A percentile compares a stretch with the other conserved stretches of the same genome.
phyloP scores from a whole-genome alignment of 2,113 vertebrate species.

The Pica pica region DNA sequence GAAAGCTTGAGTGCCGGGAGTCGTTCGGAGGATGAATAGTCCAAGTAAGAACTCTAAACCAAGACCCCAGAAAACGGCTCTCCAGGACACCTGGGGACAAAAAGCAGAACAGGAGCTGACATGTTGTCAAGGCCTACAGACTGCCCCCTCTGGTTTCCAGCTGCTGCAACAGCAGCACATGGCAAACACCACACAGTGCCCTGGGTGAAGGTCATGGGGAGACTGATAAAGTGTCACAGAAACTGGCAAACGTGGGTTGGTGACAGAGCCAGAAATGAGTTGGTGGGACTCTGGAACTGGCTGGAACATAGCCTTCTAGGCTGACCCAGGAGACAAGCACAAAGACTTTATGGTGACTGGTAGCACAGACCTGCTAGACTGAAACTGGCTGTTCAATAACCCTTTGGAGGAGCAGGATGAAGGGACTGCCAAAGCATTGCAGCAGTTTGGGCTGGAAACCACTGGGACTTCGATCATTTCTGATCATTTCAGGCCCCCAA shows the following conservation, averaged over 20 bases:
- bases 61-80: conserved; percentile 86
- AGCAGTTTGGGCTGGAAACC: not conserved
- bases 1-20: conserved; percentile 82
- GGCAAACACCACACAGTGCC: not conserved
- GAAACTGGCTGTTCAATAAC: not conserved
- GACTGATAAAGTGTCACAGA: not conserved
- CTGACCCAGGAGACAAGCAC: not conserved
- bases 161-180: not conserved
- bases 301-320: not conserved
- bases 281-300: not conserved
- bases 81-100: conserved; percentile 81
- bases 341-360: not conserved
- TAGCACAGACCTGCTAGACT: not conserved
- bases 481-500: not conserved
- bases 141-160: not conserved
- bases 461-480: not conserved
- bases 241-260: not conserved
- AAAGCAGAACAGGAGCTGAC: not conserved
- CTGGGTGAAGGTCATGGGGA: not conserved
- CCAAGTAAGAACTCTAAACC: conserved; percentile 87
- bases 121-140: not conserved
- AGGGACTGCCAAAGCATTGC: not conserved
- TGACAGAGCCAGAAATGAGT: not conserved
- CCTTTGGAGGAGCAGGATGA: not conserved
- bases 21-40: conserved; percentile 87